These are phyloP conservation scores for Chymomyza amoena DNA, from an alignment of 2,888 invertebrate genomes.

Conservation along the genomic window DNA sequence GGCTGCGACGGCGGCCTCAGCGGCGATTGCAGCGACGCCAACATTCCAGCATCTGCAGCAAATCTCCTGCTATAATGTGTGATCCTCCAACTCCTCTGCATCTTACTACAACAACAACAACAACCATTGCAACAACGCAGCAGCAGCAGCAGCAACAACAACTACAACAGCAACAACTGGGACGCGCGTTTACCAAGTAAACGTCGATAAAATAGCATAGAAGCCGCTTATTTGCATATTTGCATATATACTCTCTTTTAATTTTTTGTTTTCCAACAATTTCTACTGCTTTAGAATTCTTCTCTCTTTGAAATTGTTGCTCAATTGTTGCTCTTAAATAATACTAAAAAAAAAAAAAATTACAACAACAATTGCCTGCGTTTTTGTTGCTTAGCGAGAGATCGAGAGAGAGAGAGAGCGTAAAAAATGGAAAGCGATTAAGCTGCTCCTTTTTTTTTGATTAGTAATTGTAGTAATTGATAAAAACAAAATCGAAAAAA, in stretches of 20 bases:
- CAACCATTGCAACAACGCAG: constrained; percentile 12
- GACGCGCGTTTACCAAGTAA: constrained; percentile 70
- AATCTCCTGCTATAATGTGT: constrained; percentile 82
- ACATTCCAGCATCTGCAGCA: constrained; percentile 80
- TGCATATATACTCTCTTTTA: background rate
- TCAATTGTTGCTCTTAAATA: constrained; percentile 13
- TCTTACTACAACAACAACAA: constrained; percentile 23
- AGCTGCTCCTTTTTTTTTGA: constrained; percentile 24
- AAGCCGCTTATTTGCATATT: background rate
- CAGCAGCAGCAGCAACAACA: constrained; percentile 19
- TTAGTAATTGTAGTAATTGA: constrained; percentile 48
- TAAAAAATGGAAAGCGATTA: background rate
- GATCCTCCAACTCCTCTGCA: constrained; percentile 71
- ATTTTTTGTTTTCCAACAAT: background rate
- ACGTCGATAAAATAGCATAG: constrained; percentile 52
- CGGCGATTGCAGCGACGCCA: constrained; percentile 66
- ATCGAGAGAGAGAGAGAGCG: background rate
- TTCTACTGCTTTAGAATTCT: background rate
- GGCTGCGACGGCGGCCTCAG: constrained; percentile 66
- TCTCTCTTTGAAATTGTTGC: background rate
- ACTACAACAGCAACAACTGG: constrained; percentile 38
- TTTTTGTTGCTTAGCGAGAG: background rate
- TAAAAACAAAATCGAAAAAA: constrained; percentile 33
- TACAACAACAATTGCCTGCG: constrained; percentile 2
- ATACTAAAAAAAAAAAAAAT: background rate